These are phyloP conservation scores for Melikaiella ostensackeni DNA, from an alignment of 2,888 invertebrate species.

Conservation along the genomic window DNA sequence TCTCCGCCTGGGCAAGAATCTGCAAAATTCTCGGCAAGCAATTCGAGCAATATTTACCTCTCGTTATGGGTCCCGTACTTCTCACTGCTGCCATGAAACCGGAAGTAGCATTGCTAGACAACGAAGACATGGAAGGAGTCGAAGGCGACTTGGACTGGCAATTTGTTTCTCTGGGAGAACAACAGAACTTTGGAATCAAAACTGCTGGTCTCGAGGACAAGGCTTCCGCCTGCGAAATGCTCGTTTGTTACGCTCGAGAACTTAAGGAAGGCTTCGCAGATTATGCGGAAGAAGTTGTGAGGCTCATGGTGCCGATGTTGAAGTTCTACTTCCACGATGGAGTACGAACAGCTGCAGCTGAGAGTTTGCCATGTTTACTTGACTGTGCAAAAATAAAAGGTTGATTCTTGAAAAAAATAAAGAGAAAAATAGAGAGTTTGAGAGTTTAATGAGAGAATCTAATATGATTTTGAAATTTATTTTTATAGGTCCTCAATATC, in stretches of 20 bases:
- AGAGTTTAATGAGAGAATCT: no score
- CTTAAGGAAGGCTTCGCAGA: conserved; percentile 88
- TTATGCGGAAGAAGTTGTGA: conserved; percentile 88
- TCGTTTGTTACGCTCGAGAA: conserved; percentile 96
- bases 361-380: conserved; percentile 91
- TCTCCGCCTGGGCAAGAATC: conserved; percentile 99
- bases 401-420: conserved; percentile 38
- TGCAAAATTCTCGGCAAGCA: conserved; percentile 95
- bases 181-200: conserved; percentile 96
- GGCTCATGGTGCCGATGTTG: conserved; percentile 91
- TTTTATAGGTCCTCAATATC: conserved; percentile 79
- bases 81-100: conserved; percentile 95
- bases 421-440: no score
- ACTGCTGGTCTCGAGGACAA: conserved; percentile 97
- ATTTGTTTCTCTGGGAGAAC: conserved; percentile 94
- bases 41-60: conserved; percentile 93
- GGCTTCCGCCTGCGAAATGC: conserved; percentile 97
- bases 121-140: conserved; percentile 89
- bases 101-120: conserved; percentile 93
- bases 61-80: conserved; percentile 97
- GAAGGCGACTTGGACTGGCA: conserved; percentile 96
- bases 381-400: conserved; percentile 93
- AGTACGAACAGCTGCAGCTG: conserved; percentile 95
- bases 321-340: conserved; percentile 97
- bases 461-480: conserved; percentile 53